Conservation (phyloP, 2,888 invertebrate species). For the Galeruca laticollis region DNA sequence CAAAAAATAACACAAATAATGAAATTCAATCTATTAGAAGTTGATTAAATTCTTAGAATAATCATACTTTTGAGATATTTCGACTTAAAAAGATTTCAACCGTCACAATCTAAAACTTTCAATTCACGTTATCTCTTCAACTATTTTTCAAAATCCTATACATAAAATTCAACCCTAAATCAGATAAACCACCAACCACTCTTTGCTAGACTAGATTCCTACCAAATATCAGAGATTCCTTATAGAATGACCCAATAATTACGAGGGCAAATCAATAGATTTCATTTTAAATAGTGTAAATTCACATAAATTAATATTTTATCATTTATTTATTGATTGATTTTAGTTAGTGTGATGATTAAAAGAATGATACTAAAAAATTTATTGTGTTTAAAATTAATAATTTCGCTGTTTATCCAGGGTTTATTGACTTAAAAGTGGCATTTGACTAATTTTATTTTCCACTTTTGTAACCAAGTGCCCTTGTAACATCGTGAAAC, state of each 20-base stretch:
- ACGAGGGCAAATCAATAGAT: neutral
- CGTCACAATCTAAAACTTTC: neutral
- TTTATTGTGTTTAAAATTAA: no score
- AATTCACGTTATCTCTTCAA: conserved; percentile 6
- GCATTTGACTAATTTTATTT: no score
- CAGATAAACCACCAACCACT: conserved; percentile 17
- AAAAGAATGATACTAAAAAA: no score
- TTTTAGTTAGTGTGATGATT: no score
- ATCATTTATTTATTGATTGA: no score
- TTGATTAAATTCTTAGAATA: neutral
- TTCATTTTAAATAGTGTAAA: neutral
- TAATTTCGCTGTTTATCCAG: no score
- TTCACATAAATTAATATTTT: no score
- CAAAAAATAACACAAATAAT: no score
- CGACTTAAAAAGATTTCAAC: neutral
- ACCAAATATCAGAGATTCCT: conserved; percentile 24
- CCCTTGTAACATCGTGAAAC: no score
- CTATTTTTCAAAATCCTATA: neutral
- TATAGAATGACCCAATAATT: neutral
- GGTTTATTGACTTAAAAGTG: no score
- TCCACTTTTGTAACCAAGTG: no score
- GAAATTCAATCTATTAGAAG: neutral
- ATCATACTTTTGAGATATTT: neutral
- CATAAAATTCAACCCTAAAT: conserved; percentile 26
- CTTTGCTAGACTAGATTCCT: conserved; percentile 28